Conservation (phyloP, 2,797 vertebrate genomes). For the Decapterus maruadsi region DNA sequence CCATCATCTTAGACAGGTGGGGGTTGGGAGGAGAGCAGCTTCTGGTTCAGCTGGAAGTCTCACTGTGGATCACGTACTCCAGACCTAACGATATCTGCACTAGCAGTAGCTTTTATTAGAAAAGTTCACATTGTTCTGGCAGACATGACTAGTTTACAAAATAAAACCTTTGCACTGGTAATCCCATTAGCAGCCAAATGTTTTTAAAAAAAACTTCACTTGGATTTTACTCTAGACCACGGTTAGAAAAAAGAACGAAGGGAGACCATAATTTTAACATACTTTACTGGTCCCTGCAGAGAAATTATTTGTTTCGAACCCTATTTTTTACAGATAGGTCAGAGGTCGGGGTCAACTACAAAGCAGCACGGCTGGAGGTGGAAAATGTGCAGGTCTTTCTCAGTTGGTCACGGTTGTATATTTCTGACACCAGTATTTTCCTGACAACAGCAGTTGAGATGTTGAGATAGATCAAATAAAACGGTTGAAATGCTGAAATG, state of each 20-base stretch:
- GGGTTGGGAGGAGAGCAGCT: not conserved
- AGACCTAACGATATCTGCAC: not conserved
- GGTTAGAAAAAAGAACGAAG: not conserved
- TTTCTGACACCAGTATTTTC: not conserved
- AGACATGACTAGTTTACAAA: not conserved
- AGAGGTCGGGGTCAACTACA: slow-evolving; percentile 51
- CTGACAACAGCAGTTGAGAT: not conserved
- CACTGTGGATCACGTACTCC: not conserved
- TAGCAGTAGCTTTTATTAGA: not conserved
- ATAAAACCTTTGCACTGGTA: not conserved
- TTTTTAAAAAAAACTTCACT: not conserved
- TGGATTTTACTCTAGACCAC: not conserved
- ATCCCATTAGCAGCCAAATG: not conserved
- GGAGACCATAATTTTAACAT: slow-evolving; percentile 38
- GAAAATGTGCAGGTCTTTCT: slow-evolving; percentile 16
- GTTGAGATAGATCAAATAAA: not conserved
- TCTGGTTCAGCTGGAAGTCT: slow-evolving; percentile 9
- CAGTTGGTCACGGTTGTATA: not conserved
- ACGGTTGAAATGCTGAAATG: not conserved
- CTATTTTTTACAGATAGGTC: slow-evolving; percentile 39
- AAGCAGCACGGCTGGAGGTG: slow-evolving; percentile 35
- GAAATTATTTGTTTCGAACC: slow-evolving; percentile 9
- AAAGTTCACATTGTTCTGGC: slow-evolving; percentile 2
- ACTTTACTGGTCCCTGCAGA: slow-evolving; percentile 44
- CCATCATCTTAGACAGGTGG: slow-evolving; percentile 67